These are phyloP conservation scores for Mastacembelus armatus DNA, from an alignment of 2,797 vertebrate species.

Conservation along the genomic window DNA sequence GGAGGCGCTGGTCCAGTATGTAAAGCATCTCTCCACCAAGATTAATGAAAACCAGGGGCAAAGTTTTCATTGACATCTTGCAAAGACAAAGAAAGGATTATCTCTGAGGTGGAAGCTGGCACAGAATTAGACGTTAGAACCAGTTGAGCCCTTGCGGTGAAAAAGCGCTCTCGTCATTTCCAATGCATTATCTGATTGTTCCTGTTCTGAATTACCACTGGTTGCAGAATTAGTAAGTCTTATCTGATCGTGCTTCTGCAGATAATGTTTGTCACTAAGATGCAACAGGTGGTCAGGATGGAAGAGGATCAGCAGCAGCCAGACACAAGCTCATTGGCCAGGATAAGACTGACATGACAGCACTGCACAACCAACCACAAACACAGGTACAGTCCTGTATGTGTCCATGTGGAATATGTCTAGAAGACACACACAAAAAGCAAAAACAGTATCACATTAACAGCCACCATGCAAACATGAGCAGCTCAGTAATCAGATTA, in stretches of 20 bases:
- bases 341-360: conserved; percentile 37
- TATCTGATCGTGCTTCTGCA: conserved; percentile 40
- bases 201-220: neutral
- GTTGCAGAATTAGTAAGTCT: conserved; percentile 25
- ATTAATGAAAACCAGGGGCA: conserved; percentile 94
- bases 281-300: conserved; percentile 74
- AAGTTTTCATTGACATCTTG: conserved; percentile 88
- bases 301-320: conserved; percentile 68
- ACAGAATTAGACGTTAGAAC: neutral
- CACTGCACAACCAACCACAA: conserved; percentile 33
- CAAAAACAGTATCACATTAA: neutral
- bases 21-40: conserved; percentile 97
- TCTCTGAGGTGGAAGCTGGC: conserved; percentile 5
- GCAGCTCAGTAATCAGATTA: neutral
- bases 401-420: neutral
- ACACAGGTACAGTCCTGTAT: neutral
- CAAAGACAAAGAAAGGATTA: conserved; percentile 31
- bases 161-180: conserved; percentile 25
- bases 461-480: neutral
- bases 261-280: conserved; percentile 56
- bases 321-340: conserved; percentile 62
- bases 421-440: neutral
- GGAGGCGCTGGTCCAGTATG: conserved; percentile 93
- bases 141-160: neutral
- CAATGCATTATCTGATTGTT: conserved; percentile 27